Conservation (phyloP, 1,140 invertebrate genomes). For the Chironomus tepperi region DNA sequence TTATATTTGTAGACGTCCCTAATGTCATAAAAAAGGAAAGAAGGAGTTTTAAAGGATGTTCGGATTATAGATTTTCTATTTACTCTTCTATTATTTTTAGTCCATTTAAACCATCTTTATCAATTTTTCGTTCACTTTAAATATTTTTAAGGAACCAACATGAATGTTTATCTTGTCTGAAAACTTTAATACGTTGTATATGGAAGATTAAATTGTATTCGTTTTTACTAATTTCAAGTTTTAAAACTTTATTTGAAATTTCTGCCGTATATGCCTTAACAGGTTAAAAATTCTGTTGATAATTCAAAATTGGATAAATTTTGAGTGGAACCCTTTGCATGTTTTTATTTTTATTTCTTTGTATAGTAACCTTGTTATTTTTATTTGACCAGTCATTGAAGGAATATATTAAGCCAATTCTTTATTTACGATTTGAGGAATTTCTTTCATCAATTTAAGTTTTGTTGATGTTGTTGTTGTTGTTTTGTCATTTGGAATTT, state of each 20-base stretch:
- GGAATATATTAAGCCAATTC: not conserved
- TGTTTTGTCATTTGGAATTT: not conserved
- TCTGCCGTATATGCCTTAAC: not conserved
- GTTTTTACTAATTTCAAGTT: too few relatives aligned
- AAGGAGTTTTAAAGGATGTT: not conserved
- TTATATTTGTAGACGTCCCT: not conserved
- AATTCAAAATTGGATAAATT: not conserved
- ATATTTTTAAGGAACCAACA: too few relatives aligned
- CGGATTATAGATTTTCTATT: not conserved
- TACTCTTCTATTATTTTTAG: not conserved
- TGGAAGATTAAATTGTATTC: too few relatives aligned
- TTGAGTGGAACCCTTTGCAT: not conserved
- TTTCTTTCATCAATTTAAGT: not conserved
- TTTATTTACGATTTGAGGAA: slow-evolving; percentile 13
- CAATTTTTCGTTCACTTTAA: too few relatives aligned
- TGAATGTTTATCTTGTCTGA: too few relatives aligned
- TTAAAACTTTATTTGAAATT: not conserved
- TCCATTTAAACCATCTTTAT: too few relatives aligned
- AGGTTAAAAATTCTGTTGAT: not conserved
- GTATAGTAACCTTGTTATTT: not conserved
- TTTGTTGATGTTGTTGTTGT: not conserved
- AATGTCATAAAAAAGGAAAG: not conserved
- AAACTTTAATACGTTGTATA: too few relatives aligned
- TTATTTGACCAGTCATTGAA: not conserved
- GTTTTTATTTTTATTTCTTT: too few relatives aligned